Evolutionary conservation across 1,140 invertebrate species (phyloP).

Genomic region (Scaptodrosophila lebanonensis): DNA sequence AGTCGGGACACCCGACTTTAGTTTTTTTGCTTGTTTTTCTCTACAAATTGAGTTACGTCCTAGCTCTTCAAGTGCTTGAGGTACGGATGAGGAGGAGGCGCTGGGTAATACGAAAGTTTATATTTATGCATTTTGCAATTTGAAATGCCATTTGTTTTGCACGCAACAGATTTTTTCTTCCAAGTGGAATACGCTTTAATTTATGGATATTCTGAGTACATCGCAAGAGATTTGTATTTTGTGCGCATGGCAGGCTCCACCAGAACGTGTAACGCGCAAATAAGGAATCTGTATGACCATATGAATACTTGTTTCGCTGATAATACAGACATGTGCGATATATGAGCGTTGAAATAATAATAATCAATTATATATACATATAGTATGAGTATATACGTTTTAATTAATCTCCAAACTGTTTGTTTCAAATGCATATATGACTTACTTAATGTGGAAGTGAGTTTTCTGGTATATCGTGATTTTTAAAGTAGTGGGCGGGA

Average conservation of each 20-base stretch:
- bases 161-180: slow-evolving; percentile 67
- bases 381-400: too few relatives aligned
- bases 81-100: too few relatives aligned
- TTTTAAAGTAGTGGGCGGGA: too few relatives aligned
- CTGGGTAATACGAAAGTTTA: too few relatives aligned
- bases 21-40: slow-evolving; percentile 52
- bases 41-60: slow-evolving; percentile 64
- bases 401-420: too few relatives aligned
- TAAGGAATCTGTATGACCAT: slow-evolving; percentile 16
- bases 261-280: slow-evolving; percentile 30
- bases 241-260: slow-evolving; percentile 64
- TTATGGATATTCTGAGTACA: slow-evolving; percentile 57
- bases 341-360: background rate
- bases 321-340: background rate
- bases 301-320: too few relatives aligned
- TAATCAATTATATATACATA: too few relatives aligned
- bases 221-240: slow-evolving; percentile 63
- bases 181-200: slow-evolving; percentile 73
- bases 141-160: slow-evolving; percentile 70
- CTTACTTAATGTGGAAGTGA: too few relatives aligned
- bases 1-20: too few relatives aligned
- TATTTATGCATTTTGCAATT: slow-evolving; percentile 57
- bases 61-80: slow-evolving; percentile 26
- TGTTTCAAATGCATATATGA: too few relatives aligned
- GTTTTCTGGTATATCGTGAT: too few relatives aligned